Evolutionary conservation across 2,888 invertebrate species (phyloP).

Genomic region (Hypomecis atomaria): DNA sequence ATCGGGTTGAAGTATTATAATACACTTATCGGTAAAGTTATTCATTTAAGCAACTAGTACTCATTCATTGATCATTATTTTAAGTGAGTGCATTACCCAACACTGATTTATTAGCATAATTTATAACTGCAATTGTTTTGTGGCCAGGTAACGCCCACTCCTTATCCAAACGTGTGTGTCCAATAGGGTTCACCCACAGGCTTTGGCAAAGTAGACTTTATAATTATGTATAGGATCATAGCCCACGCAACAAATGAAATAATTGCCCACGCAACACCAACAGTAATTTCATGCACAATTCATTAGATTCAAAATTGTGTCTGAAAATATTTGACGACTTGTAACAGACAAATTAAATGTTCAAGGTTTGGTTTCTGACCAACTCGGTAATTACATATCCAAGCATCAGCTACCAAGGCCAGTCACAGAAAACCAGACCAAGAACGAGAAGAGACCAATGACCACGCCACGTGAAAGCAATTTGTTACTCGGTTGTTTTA

Average conservation of each 20-base stretch:
- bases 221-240: conserved; percentile 8
- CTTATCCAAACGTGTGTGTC: neutral
- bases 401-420: conserved; percentile 5
- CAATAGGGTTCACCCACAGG: conserved; percentile 17
- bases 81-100: conserved; percentile 12
- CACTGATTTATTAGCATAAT: conserved; percentile 18
- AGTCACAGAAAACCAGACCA: neutral
- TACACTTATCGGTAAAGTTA: too few relatives aligned
- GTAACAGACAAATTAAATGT: conserved; percentile 8
- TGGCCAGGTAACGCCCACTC: conserved; percentile 21
- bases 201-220: neutral
- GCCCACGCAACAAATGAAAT: neutral
- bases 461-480: conserved; percentile 24
- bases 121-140: conserved; percentile 11
- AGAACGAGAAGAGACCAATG: conserved; percentile 24
- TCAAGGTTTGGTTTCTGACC: conserved; percentile 6
- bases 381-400: neutral
- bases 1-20: too few relatives aligned
- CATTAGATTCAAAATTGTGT: neutral
- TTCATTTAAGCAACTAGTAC: too few relatives aligned
- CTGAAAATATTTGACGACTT: neutral
- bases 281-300: neutral
- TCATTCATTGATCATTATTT: neutral
- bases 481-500: conserved; percentile 25
- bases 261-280: conserved; percentile 11